Evolutionary conservation across 2,888 invertebrate genomes (phyloP), one percentile per base, ranked within the genome.

Genomic region (Phorcus lineatus): DNA sequence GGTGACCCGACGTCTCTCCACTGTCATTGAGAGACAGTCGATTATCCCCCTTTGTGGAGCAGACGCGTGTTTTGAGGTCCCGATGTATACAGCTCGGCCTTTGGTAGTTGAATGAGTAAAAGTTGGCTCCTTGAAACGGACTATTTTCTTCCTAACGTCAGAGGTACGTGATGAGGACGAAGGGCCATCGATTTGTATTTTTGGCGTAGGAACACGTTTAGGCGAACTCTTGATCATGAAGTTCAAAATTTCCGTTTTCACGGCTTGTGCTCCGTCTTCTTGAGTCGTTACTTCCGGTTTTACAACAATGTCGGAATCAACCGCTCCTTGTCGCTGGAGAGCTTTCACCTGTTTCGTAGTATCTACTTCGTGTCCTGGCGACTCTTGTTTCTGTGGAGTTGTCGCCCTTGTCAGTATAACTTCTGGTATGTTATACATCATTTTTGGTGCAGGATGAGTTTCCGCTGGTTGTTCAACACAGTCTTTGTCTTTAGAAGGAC

Each of bases 21-120:
- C 40, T 17, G 70, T 70, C 70, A 70, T 70, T n/a, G 70, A 70
- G 6, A 70, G 70, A 36, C 70, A 70, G 70, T 70, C 70, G 19
- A 70, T 31, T 31, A 70, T 40, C 40, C 36, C 70, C n/a, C 70
- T 31, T 36, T 70, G 28, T 11, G 70, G 36, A 19, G 70, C 31
- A n/a, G 70, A 31, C 40, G 70, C 19, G 36, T 70, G 70, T 36
- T 70, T 70, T 11, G 40, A 70, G 28, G 70, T 70, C 1, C 70
- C 70, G 36, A 70, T 70, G 40, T 70, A 70, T 9, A 70, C 70
- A 36, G 70, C 70, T 19, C 40, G 28, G 0, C 70, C 70, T 36
- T 70, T 67, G 11, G 67, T 70, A 4, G 17, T 70, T 11, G 70
- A 40, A 40, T 70, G 70, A 19, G 31, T 70, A n/a, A 11, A 16